Evolutionary conservation across 1,140 invertebrate species (phyloP).

Genomic region (Antheraea pernyi): DNA sequence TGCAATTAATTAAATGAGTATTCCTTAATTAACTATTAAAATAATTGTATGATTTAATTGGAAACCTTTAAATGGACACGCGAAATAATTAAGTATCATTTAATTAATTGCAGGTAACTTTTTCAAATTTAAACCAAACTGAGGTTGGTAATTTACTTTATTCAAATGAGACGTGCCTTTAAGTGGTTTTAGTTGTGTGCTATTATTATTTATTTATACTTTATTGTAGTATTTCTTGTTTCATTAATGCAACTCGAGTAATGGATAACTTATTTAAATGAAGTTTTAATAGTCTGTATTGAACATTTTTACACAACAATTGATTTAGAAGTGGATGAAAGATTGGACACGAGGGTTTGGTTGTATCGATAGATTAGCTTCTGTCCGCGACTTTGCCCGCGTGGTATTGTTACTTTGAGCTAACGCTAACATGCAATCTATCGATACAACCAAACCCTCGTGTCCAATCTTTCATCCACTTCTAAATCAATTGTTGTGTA

Average conservation of each 20-base stretch:
- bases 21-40: constrained; percentile 74
- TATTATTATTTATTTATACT: constrained; percentile 73
- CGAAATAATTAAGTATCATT: constrained; percentile 71
- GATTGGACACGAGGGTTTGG: constrained; percentile 59
- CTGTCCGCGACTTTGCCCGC: too few species aligned
- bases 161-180: constrained; percentile 65
- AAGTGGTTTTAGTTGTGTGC: constrained; percentile 64
- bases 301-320: too few species aligned
- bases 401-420: too few species aligned
- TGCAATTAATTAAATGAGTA: constrained; percentile 66
- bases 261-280: constrained; percentile 72
- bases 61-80: constrained; percentile 61
- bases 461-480: constrained; percentile 50
- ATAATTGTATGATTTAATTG: constrained; percentile 71
- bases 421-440: too few species aligned
- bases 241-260: constrained; percentile 43
- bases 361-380: constrained; percentile 51
- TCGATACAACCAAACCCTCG: constrained; percentile 66
- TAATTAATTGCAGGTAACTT: constrained; percentile 67
- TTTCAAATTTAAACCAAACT: constrained; percentile 48
- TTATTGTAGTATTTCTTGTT: constrained; percentile 71
- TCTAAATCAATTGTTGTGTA: constrained; percentile 67
- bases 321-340: constrained; percentile 67
- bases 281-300: too few species aligned
- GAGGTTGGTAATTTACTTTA: constrained; percentile 62